A percentile compares a stretch with the other conserved stretches of the same genome.
These are phyloP conservation scores for Anas platyrhynchos DNA, from an alignment of 2,113 vertebrate genomes.

Conservation along the genomic window DNA sequence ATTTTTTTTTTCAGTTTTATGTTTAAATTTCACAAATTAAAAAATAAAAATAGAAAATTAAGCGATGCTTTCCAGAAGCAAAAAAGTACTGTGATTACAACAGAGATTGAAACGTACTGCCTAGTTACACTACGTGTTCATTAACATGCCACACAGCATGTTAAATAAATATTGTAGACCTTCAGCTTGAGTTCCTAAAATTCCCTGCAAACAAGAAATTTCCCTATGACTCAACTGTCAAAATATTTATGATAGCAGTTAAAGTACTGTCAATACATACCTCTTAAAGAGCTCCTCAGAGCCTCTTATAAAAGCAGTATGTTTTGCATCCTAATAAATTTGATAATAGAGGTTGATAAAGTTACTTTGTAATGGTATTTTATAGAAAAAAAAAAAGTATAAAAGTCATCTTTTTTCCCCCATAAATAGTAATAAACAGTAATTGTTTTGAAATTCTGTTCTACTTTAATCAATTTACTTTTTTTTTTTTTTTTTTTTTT, in stretches of 20 bases:
- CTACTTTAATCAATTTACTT: background rate
- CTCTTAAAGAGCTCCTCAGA: conserved; percentile 35
- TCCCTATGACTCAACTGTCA: conserved; percentile 51
- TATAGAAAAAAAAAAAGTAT: background rate
- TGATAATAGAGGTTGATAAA: background rate
- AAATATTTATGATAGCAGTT: conserved; percentile 55
- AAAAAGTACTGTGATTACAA: background rate
- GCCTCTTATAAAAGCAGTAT: background rate
- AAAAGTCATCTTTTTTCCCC: background rate
- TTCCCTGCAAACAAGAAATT: conserved; percentile 51
- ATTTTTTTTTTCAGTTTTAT: background rate
- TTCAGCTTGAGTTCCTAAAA: conserved; percentile 54
- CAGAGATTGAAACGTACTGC: background rate
- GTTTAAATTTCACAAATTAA: background rate
- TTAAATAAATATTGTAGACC: conserved; percentile 26
- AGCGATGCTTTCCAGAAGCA: background rate
- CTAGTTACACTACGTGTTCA: background rate
- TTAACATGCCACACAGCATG: background rate
- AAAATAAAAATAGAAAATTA: background rate
- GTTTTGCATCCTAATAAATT: conserved; percentile 23
- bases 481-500: background rate
- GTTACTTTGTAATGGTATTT: background rate
- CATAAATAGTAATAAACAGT: background rate
- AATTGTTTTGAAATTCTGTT: background rate
- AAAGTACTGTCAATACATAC: conserved; percentile 2